Base-by-base conservation (phyloP, 37 sponge, comb jelly and placozoan genomes). In the Ianthella basta region DNA sequence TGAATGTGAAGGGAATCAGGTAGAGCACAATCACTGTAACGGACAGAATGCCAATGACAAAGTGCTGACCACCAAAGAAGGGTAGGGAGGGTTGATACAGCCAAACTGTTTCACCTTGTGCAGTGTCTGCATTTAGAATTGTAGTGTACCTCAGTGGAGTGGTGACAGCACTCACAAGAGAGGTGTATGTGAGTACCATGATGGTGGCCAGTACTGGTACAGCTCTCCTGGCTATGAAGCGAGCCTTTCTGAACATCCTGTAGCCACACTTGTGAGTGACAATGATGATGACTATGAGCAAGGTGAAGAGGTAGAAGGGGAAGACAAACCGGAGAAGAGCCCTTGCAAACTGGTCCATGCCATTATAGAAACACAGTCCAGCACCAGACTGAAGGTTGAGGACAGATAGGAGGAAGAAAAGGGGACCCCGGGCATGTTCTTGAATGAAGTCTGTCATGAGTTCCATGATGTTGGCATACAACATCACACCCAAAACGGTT, bases 121-220 rank as follows among this genome's bases (percentile, higher is more conserved):
- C 84, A 60, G 41, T 41, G 40, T 65, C 72, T 15, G n/a, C 44
- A 55, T 41, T n/a, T 15, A 10, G n/a, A n/a, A n/a, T n/a, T n/a
- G n/a, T 39, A 40, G 56, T 55, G 33, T 33, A 67, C 5, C 80
- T 59, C 8, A 84, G 33, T 29, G 53, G 59, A 20, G 50, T 24
- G 38, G 54, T 84, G 37, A 84, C 65, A 37, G 80, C 34, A 12
- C n/a, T 15, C 12, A 84, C 19, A 12, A 88, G 36, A 14, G 32
- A 79, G 16, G 69, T 29, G 68, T 83, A 88, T 38, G 84, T 82
- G 16, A 83, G 37, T 1, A 38, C 40, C 10, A 88, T 20, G 27
- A 88, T 59, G n/a, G 89, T 88, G 25, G 79, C 89, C 4, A 88
- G 60, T 30, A 83, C 72, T 6, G 59, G 79, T 0, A 88, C 72